Base-by-base conservation (phyloP, 2,797 vertebrate species). In the Semaprochilodus insignis region DNA sequence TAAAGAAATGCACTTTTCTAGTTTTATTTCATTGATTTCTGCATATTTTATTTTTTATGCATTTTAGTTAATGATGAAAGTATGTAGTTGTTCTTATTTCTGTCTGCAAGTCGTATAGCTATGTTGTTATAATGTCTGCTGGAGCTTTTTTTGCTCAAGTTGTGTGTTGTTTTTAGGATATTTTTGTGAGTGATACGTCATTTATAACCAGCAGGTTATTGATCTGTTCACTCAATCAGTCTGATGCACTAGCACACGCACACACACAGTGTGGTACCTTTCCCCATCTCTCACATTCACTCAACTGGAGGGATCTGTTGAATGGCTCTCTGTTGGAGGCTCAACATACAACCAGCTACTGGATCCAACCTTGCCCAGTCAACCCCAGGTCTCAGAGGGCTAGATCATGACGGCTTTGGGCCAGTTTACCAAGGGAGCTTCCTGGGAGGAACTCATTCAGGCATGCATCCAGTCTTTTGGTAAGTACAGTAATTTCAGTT, bases 381-480 rank as follows among this genome's bases (percentile, higher is more conserved):
- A 93, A 67, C 90, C 92, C 73, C 96, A 95, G 81, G 93, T 92
- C 87, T 90, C 91, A 86, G 93, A 93, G 3, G 91, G 92, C 76
- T 95, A 92, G 87, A 87, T 93, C 75, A 94, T 94, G 91, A 96
- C 96, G 92, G 92, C 96, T 0, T 86, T 97, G 90, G 97, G 97
- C 81, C 95, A 95, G 81, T 92, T 98, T 60, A 93, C 95, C 89
- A 98, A 98, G 87, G 97, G 97, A 83, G 96, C 95, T 67, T 97
- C 94, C 92, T 94, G 98, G 94, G 97, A 99, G 88, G 97, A 97
- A 86, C 95, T 99, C 82, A 95, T 99, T 88, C 96, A 98, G 88
- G 94, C 96, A 88, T 98, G 97, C 83, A 93, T 99, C 91, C 96
- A 97, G 72, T 95, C 93, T 81, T 99, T 99, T 27, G 97, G 98